These are phyloP conservation scores for Sphaerophoria rueppellii DNA, from an alignment of 2,888 invertebrate species.

Conservation along the genomic window DNA sequence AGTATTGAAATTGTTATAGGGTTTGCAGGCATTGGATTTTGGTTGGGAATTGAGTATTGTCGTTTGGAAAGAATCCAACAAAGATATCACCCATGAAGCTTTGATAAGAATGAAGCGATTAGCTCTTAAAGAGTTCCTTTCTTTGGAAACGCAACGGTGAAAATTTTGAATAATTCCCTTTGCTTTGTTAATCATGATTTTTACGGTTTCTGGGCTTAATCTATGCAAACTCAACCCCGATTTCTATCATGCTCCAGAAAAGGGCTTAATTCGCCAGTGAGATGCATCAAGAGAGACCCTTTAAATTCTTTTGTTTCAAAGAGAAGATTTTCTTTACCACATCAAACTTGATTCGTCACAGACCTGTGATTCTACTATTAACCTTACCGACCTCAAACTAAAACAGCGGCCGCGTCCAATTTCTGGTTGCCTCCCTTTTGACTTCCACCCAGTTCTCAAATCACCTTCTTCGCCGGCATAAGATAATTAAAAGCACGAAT, in stretches of 20 bases:
- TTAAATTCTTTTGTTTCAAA: too few species aligned
- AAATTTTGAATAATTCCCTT: not conserved
- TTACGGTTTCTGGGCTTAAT: too few species aligned
- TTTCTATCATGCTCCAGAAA: too few species aligned
- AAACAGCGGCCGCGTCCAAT: constrained; percentile 56
- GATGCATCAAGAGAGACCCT: too few species aligned
- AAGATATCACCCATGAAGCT: constrained; percentile 17
- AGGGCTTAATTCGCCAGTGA: too few species aligned
- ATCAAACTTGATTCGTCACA: constrained; percentile 64
- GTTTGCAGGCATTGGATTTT: not conserved
- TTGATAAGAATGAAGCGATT: constrained; percentile 1
- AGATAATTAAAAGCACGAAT: constrained; percentile 71
- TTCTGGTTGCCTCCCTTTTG: constrained; percentile 41
- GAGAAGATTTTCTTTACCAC: constrained; percentile 71
- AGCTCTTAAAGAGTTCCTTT: not conserved
- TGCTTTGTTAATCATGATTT: too few species aligned
- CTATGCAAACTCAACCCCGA: too few species aligned
- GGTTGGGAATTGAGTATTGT: not conserved
- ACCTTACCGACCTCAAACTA: constrained; percentile 4
- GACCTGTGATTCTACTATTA: not conserved
- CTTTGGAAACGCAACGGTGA: not conserved
- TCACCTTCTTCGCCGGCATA: constrained; percentile 35
- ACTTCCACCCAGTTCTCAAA: constrained; percentile 22
- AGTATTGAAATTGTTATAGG: constrained; percentile 8
- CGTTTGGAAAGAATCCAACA: not conserved